These are phyloP conservation scores for Drosophila monieri DNA, from an alignment of 2,888 invertebrate species.

Conservation along the genomic window DNA sequence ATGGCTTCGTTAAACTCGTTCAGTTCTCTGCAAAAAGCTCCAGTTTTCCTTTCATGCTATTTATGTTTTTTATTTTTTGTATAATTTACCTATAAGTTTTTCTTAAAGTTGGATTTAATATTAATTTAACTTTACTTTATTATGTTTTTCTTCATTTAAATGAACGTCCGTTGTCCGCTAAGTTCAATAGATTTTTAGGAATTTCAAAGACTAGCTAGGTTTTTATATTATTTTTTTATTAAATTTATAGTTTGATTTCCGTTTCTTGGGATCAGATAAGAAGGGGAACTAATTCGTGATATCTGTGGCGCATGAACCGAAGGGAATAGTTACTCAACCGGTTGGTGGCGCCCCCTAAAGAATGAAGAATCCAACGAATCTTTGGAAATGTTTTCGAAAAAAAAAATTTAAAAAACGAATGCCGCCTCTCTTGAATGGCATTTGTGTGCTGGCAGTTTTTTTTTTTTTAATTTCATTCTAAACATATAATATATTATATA, in stretches of 20 bases:
- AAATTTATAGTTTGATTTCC: background rate
- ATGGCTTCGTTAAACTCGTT: conserved; percentile 16
- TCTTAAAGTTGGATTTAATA: conserved; percentile 25
- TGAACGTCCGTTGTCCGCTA: conserved; percentile 77
- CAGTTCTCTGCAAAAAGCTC: conserved; percentile 13
- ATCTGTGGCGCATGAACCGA: background rate
- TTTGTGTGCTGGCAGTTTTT: conserved; percentile 44
- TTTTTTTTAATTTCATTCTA: conserved; percentile 8
- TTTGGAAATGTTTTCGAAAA: background rate
- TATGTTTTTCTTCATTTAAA: conserved; percentile 55
- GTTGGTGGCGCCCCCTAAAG: background rate
- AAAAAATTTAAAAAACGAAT: background rate
- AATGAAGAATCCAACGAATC: background rate
- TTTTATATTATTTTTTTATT: background rate
- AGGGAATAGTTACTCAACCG: background rate
- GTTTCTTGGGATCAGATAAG: background rate
- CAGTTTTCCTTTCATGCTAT: conserved; percentile 22
- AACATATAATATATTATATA: background rate
- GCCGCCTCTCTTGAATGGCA: background rate
- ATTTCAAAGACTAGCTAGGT: conserved; percentile 42
- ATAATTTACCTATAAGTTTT: conserved; percentile 62
- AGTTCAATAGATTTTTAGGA: conserved; percentile 57
- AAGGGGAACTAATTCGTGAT: background rate
- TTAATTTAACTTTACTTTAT: conserved; percentile 21
- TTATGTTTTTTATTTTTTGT: conserved; percentile 51